A percentile compares a stretch with the other conserved stretches of the same genome.
Conservation (phyloP, 2,888 invertebrate genomes). For the Cheilosia urbana region DNA sequence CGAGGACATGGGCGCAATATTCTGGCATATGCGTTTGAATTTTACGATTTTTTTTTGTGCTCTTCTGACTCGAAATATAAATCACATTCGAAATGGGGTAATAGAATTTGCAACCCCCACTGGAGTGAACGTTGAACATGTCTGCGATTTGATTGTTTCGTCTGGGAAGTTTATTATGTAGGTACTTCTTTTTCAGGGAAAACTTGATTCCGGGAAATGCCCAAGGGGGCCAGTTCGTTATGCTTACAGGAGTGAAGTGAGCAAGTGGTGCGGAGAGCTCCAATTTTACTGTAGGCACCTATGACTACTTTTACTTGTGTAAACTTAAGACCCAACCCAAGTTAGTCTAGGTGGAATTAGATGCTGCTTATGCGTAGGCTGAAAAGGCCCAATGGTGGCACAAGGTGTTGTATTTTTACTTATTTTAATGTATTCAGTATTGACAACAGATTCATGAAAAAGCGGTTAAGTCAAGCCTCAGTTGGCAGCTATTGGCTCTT, state of each 20-base stretch:
- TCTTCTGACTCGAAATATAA: conserved; percentile 14
- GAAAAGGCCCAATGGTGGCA: too few relatives aligned
- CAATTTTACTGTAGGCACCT: neutral
- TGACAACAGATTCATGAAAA: too few relatives aligned
- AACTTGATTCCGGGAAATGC: conserved; percentile 40
- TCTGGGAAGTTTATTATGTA: conserved; percentile 59
- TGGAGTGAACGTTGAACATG: conserved; percentile 39
- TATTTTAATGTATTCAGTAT: too few relatives aligned
- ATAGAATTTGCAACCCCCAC: conserved; percentile 52
- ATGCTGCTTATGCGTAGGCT: too few relatives aligned
- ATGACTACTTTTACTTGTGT: neutral
- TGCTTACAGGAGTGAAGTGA: conserved; percentile 43
- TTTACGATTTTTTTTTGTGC: conserved; percentile 26
- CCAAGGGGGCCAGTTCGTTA: conserved; percentile 49
- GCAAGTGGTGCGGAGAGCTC: neutral
- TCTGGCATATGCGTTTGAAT: conserved; percentile 65
- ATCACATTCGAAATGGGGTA: conserved; percentile 34
- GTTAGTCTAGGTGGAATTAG: too few relatives aligned
- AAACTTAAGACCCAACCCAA: too few relatives aligned
- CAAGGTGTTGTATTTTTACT: too few relatives aligned
- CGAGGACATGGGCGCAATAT: conserved; percentile 61
- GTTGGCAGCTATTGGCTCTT: too few relatives aligned
- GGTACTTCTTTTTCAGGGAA: conserved; percentile 23
- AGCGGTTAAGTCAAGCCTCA: too few relatives aligned
- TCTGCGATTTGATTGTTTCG: conserved; percentile 72